A percentile compares a stretch with the other conserved stretches of the same genome.
These are phyloP conservation scores for Agrilus cyanescens DNA, from an alignment of 2,888 invertebrate species.

Conservation along the genomic window DNA sequence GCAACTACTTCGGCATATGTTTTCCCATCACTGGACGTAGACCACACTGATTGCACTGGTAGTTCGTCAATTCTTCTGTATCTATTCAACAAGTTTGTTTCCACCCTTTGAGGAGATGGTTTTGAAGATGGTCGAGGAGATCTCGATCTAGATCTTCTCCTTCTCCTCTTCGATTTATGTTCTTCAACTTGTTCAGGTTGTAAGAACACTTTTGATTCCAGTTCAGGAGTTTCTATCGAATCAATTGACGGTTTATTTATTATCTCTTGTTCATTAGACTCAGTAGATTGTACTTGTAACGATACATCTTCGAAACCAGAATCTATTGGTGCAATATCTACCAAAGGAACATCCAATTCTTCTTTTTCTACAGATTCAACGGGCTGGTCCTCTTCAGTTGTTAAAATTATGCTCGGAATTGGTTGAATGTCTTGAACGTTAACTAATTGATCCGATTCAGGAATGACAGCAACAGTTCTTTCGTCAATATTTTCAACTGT, in stretches of 20 bases:
- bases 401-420: too few relatives aligned
- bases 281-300: neutral
- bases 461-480: too few relatives aligned
- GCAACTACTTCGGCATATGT: constrained; percentile 61
- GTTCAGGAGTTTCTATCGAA: neutral
- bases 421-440: too few relatives aligned
- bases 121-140: neutral
- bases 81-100: neutral
- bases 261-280: neutral
- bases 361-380: too few relatives aligned
- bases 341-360: too few relatives aligned
- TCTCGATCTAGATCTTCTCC: neutral
- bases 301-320: too few relatives aligned
- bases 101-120: neutral
- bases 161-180: constrained; percentile 9
- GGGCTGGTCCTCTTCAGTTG: too few relatives aligned
- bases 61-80: neutral
- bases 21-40: constrained; percentile 44
- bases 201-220: constrained; percentile 5
- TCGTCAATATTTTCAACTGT: too few relatives aligned
- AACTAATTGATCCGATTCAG: too few relatives aligned
- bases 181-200: neutral
- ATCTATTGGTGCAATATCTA: too few relatives aligned
- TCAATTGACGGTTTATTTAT: too few relatives aligned
- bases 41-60: constrained; percentile 37